phyloP scores from a whole-genome alignment of 35 echinoderm and acorn worm genomes.

The Ophioderma brevispina region DNA sequence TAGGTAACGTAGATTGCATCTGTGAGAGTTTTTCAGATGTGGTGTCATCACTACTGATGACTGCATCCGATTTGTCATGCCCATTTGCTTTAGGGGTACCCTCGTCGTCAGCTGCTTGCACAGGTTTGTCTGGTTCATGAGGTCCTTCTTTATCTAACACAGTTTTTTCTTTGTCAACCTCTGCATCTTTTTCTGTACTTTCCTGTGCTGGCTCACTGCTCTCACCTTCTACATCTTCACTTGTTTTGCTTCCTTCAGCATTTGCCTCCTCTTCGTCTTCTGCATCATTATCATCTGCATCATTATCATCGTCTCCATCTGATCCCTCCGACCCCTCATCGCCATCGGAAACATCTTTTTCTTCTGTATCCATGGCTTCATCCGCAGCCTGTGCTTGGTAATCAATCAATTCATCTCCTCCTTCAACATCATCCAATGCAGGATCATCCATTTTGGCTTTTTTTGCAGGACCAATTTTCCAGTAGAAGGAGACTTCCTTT shows the following conservation, averaged over 20 bases:
- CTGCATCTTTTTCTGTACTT: neutral
- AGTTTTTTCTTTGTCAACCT: neutral
- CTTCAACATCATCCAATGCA: constrained; percentile 10
- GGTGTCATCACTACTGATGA: too few species aligned
- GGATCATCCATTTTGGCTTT: neutral
- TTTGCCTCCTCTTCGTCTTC: neutral
- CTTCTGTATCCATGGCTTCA: neutral
- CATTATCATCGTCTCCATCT: constrained; percentile 40
- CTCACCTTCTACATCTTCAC: neutral
- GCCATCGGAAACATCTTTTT: constrained; percentile 22
- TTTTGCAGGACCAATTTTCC: neutral
- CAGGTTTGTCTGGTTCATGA: neutral
- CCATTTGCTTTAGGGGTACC: neutral
- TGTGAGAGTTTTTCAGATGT: too few species aligned
- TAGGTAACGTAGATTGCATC: too few species aligned
- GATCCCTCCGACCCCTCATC: neutral
- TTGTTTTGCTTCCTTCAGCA: neutral
- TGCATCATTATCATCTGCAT: constrained; percentile 41
- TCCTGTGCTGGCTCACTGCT: neutral
- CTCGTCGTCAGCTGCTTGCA: neutral
- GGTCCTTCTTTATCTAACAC: constrained; percentile 5
- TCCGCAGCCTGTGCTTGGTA: constrained; percentile 9
- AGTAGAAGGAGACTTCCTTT: constrained; percentile 20
- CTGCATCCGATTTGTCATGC: neutral
- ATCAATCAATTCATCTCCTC: constrained; percentile 13